phyloP scores from a whole-genome alignment of 2,888 invertebrate species.

The Andrena chrysosceles region DNA sequence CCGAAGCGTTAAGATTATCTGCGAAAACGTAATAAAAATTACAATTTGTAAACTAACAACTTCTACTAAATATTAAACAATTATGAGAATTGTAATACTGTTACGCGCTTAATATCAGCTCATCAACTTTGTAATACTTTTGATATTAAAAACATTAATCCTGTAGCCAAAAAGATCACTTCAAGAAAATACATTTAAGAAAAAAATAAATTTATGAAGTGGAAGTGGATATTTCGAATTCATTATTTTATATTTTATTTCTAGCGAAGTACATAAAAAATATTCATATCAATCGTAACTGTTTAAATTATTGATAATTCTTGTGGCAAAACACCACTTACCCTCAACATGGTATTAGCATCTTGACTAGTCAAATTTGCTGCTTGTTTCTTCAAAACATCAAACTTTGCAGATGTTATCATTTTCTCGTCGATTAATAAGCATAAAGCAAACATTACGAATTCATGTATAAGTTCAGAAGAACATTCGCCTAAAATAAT shows the following conservation, averaged over 20 bases:
- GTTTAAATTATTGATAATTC: background rate
- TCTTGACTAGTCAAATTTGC: constrained; percentile 86
- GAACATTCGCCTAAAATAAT: constrained; percentile 85
- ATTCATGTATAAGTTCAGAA: constrained; percentile 88
- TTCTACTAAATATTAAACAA: background rate
- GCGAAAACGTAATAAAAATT: constrained; percentile 3
- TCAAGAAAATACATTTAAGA: background rate
- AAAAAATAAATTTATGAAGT: too few relatives aligned
- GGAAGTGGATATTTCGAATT: too few relatives aligned
- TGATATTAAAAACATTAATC: background rate
- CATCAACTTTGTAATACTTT: background rate
- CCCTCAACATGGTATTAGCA: constrained; percentile 87
- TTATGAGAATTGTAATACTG: background rate
- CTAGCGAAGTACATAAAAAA: too few relatives aligned
- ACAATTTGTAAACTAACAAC: constrained; percentile 15
- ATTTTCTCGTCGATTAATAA: constrained; percentile 88
- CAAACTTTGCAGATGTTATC: constrained; percentile 87
- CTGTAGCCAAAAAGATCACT: background rate
- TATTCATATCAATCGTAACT: too few relatives aligned
- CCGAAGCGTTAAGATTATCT: constrained; percentile 49
- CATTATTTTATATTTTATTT: too few relatives aligned
- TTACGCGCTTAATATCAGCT: background rate
- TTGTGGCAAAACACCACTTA: constrained; percentile 72
- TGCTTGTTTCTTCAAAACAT: constrained; percentile 87
- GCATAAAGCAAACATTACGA: constrained; percentile 87